A percentile compares a stretch with the other conserved stretches of the same genome.
Conservation (phyloP, 2,888 invertebrate species). For the Nomada ferruginata region DNA sequence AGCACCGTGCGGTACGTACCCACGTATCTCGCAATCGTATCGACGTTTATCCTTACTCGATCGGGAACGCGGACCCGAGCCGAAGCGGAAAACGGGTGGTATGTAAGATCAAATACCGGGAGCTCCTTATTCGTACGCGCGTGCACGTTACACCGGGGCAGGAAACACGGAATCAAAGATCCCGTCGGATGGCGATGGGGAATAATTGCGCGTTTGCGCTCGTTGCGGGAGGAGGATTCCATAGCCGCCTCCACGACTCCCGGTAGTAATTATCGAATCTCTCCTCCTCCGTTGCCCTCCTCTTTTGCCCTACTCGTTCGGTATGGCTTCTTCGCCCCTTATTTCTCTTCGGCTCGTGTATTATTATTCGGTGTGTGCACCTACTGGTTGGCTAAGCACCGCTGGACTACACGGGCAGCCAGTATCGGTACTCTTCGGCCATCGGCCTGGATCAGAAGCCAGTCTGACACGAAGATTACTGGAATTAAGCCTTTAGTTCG, state of each 20-base stretch:
- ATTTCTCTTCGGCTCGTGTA: constrained; percentile 68
- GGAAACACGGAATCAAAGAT: constrained; percentile 80
- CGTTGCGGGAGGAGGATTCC: constrained; percentile 82
- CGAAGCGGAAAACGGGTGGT: constrained; percentile 42
- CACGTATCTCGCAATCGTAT: constrained; percentile 15
- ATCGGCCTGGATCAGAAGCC: constrained; percentile 76
- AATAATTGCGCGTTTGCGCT: constrained; percentile 84
- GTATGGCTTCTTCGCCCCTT: constrained; percentile 48
- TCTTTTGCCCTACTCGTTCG: constrained; percentile 43
- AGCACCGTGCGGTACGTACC: neutral
- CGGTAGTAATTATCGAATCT: constrained; percentile 84
- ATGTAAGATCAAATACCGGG: constrained; percentile 68
- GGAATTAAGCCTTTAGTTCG: constrained; percentile 79
- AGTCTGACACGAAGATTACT: constrained; percentile 82
- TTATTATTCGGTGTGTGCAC: constrained; percentile 81
- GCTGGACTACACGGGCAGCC: constrained; percentile 46
- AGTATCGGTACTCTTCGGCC: constrained; percentile 50
- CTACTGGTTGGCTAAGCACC: constrained; percentile 61
- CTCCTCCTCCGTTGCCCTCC: constrained; percentile 54
- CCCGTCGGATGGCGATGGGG: constrained; percentile 77
- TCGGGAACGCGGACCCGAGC: constrained; percentile 21
- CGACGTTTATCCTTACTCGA: constrained; percentile 35
- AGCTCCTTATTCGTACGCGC: constrained; percentile 55
- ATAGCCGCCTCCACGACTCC: constrained; percentile 83
- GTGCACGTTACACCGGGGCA: constrained; percentile 63